Conservation (phyloP, 2,888 invertebrate genomes). For the Pelosia muscerda region DNA sequence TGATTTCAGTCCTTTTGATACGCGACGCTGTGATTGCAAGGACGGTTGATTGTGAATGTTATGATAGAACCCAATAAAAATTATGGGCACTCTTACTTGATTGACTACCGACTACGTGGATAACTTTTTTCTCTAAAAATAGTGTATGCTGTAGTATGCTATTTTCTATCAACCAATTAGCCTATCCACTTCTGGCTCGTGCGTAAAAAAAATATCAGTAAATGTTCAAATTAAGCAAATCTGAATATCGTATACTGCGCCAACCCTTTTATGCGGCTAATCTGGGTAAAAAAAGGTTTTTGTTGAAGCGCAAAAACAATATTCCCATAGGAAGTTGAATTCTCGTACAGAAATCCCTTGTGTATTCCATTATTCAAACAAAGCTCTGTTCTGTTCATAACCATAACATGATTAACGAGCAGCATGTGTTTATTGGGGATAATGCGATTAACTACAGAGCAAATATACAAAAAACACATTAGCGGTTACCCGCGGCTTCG, state of each 20-base stretch:
- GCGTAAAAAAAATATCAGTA: neutral
- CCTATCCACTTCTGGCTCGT: neutral
- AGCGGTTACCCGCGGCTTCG: neutral
- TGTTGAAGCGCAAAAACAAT: slow-evolving; percentile 23
- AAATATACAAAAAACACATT: slow-evolving; percentile 7
- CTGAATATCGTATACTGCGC: slow-evolving; percentile 10
- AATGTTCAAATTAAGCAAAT: neutral
- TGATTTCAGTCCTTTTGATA: neutral
- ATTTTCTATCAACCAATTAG: too few species aligned
- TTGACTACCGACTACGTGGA: neutral
- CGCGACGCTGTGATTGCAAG: neutral
- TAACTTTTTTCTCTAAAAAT: neutral
- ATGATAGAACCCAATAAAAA: neutral
- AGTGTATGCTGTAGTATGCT: neutral
- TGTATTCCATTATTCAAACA: slow-evolving; percentile 46
- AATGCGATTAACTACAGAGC: slow-evolving; percentile 14
- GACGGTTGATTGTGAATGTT: neutral
- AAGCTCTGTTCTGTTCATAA: slow-evolving; percentile 28
- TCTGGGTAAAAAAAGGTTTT: slow-evolving; percentile 15
- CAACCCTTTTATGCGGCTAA: slow-evolving; percentile 15
- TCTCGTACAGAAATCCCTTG: slow-evolving; percentile 27
- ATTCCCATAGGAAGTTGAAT: slow-evolving; percentile 18
- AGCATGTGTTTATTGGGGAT: slow-evolving; percentile 24
- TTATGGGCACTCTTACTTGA: neutral
- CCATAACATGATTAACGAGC: slow-evolving; percentile 47